These are phyloP conservation scores for Sebastes kiyomatsui DNA, from an alignment of 2,797 vertebrate genomes.

Conservation along the genomic window DNA sequence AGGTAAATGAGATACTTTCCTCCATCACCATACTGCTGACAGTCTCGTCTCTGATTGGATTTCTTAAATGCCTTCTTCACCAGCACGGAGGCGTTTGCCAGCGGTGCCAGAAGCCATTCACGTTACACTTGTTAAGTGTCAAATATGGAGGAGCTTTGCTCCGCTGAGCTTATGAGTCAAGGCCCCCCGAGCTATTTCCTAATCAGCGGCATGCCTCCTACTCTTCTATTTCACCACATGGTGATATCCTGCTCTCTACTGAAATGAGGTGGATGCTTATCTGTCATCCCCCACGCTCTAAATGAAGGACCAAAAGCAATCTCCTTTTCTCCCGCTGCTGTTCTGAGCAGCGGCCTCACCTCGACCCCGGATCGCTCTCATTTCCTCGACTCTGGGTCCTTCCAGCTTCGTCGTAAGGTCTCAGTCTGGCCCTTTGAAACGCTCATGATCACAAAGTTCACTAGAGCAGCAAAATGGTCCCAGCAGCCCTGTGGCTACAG, in stretches of 20 bases:
- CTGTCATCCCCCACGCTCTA: constrained; percentile 36
- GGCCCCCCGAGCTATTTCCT: constrained; percentile 65
- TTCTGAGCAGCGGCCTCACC: constrained; percentile 53
- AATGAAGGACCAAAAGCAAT: constrained; percentile 57
- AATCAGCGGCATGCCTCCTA: constrained; percentile 60
- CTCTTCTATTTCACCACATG: constrained; percentile 64
- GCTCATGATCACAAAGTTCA: constrained; percentile 61
- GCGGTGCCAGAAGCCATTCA: constrained; percentile 41
- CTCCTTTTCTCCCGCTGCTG: constrained; percentile 33
- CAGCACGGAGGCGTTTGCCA: constrained; percentile 40
- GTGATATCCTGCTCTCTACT: constrained; percentile 72
- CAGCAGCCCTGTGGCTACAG: constrained; percentile 20
- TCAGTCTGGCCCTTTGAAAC: constrained; percentile 45
- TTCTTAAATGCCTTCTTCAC: constrained; percentile 43
- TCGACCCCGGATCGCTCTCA: constrained; percentile 49
- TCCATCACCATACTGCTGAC: background rate
- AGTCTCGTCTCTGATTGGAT: constrained; percentile 22
- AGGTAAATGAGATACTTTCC: constrained; percentile 24
- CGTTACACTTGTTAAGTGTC: constrained; percentile 73
- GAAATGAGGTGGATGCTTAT: constrained; percentile 65
- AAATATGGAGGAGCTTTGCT: constrained; percentile 57
- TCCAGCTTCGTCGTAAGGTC: constrained; percentile 28
- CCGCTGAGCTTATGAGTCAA: constrained; percentile 65
- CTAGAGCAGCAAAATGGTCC: constrained; percentile 51
- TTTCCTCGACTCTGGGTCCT: constrained; percentile 51